Evolutionary conservation across 2,888 invertebrate species (phyloP).

Genomic region (Ceriagrion tenellum): DNA sequence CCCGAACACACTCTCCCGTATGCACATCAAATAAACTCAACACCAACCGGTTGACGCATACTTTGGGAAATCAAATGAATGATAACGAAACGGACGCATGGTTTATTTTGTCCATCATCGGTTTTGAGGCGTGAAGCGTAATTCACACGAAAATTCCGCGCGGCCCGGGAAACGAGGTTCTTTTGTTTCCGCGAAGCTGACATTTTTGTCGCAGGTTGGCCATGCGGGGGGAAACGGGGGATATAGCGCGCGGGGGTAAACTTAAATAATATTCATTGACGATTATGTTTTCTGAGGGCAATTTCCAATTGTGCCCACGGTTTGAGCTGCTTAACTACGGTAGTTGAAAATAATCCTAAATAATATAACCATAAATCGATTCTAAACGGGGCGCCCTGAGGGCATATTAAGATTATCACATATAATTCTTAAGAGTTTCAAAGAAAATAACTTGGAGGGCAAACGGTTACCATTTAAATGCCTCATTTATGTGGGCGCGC

Average conservation of each 20-base stretch:
- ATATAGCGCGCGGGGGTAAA: background rate
- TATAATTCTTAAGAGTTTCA: background rate
- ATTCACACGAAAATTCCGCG: background rate
- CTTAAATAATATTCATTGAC: background rate
- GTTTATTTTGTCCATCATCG: conserved; percentile 43
- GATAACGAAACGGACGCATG: conserved; percentile 71
- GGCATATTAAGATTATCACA: background rate
- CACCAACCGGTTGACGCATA: conserved; percentile 82
- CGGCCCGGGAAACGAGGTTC: background rate
- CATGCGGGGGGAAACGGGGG: background rate
- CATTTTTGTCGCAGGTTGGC: background rate
- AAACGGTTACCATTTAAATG: background rate
- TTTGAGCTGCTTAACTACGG: background rate
- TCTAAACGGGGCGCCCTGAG: background rate
- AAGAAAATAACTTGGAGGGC: background rate
- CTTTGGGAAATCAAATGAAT: conserved; percentile 75
- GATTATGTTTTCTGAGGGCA: background rate
- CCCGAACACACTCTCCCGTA: background rate
- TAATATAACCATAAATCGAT: background rate
- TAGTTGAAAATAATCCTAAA: background rate
- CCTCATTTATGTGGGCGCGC: background rate
- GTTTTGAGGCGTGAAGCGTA: background rate
- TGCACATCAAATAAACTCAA: conserved; percentile 75
- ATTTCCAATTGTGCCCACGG: background rate
- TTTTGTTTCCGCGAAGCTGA: background rate